Conservation (phyloP, 1,140 invertebrate species). For the Cyclina sinensis region DNA sequence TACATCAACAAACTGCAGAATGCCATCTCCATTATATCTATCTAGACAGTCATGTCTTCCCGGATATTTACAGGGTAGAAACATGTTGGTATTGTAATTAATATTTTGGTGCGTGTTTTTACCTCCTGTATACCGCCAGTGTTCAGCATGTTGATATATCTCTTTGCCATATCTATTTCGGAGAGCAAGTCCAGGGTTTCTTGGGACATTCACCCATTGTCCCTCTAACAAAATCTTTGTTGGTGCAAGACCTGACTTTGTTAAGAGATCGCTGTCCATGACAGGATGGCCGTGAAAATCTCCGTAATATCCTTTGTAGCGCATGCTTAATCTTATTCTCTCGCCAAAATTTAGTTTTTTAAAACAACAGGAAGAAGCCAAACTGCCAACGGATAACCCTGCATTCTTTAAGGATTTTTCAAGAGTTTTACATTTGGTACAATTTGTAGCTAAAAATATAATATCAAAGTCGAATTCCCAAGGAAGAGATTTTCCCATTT, state of each 20-base stretch:
- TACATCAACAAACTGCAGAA: constrained; percentile 60
- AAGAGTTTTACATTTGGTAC: constrained; percentile 55
- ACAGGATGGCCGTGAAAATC: constrained; percentile 71
- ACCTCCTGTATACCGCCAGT: no score
- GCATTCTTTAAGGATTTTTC: constrained; percentile 53
- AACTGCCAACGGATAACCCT: constrained; percentile 65
- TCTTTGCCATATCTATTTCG: constrained; percentile 80
- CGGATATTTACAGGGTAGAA: constrained; percentile 50
- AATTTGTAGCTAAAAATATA: constrained; percentile 69
- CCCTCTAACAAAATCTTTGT: constrained; percentile 77
- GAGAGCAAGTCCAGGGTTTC: constrained; percentile 81
- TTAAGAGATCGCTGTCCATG: constrained; percentile 68
- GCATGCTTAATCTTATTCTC: neutral
- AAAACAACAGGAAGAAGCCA: constrained; percentile 61
- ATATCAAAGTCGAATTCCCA: constrained; percentile 82
- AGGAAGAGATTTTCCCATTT: constrained; percentile 78
- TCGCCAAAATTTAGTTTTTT: constrained; percentile 61
- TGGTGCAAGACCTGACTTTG: constrained; percentile 54
- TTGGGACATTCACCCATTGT: constrained; percentile 75
- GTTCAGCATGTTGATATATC: constrained; percentile 74
- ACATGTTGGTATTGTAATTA: constrained; percentile 30
- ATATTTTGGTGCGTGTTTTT: no score
- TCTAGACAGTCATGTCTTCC: neutral
- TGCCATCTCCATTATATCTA: constrained; percentile 44
- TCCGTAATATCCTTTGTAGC: constrained; percentile 51